Evolutionary conservation across 2,797 vertebrate genomes (phyloP), one percentile per base, ranked within the genome.

Genomic region (Limosa lapponica): DNA sequence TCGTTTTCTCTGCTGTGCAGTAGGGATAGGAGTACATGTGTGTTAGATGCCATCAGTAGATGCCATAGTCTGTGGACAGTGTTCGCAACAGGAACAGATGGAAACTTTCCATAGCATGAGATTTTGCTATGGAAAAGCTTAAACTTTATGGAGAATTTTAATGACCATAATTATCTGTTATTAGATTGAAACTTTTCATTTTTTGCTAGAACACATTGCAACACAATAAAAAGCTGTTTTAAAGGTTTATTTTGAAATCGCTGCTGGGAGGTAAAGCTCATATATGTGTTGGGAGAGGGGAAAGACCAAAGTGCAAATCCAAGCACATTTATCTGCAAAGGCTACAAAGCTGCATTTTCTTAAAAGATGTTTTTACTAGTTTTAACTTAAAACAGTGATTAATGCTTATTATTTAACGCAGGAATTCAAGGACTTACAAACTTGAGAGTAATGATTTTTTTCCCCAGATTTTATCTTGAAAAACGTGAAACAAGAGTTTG

Each of bases 361-460:
- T 82, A 58, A 88, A 83, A 43, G 39, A 10, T 22, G 12, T 46
- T 80, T 55, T 84, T 93, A 41, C 89, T 81, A 71, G 49, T 69
- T 90, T 84, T 89, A 70, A 85, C 67, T 57, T 82, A 79, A 77
- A 90, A 59, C 64, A 70, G 75, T 71, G 85, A 84, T 85, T 94
- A 91, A 71, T 95, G 36, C 39, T 90, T 46, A 57, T 67, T 65
- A 72, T 88, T 93, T 90, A 80, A 93, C 58, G 41, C 13, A 44
- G 61, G 51, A 83, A 91, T 93, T 91, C 15, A 44, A 73, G 58
- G 58, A 34, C 43, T 72, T 91, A 11, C 1, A 62, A 18, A 78
- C 36, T 90, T 95, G 3, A 44, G 27, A 89, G 32, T 39, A 87
- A n/a, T 36, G 9, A 25, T 43, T 34, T 61, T 79, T 49, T n/a